Evolutionary conservation across 2,797 vertebrate genomes (phyloP).

Genomic region (Bradypus variegatus): DNA sequence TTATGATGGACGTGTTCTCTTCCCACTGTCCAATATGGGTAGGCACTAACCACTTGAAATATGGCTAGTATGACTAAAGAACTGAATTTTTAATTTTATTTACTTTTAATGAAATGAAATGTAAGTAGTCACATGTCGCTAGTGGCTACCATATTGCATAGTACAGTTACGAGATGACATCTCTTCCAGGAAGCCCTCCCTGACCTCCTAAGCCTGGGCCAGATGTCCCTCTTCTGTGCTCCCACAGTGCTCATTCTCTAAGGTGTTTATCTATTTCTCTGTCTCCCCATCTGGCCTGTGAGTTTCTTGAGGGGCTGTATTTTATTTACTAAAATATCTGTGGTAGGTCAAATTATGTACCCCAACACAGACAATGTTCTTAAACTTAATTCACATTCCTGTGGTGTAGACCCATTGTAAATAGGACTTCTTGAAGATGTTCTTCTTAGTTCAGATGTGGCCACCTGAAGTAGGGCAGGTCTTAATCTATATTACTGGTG

Average conservation of each 20-base stretch:
- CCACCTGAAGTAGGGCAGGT: no score
- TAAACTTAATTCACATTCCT: no score
- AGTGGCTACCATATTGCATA: neutral
- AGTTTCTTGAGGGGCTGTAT: neutral
- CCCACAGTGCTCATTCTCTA: neutral
- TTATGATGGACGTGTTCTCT: neutral
- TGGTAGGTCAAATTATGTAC: no score
- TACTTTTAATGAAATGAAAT: neutral
- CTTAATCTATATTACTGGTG: no score
- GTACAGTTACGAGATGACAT: neutral
- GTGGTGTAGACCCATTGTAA: no score
- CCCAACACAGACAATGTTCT: no score
- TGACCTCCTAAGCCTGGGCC: neutral
- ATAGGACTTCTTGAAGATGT: no score
- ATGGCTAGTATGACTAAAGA: neutral
- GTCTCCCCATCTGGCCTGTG: neutral
- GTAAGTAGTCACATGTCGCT: neutral
- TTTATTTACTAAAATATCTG: neutral
- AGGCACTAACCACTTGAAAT: neutral
- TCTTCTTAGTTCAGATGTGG: no score
- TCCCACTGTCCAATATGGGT: neutral
- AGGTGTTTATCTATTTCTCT: neutral
- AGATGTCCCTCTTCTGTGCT: neutral
- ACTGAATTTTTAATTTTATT: neutral
- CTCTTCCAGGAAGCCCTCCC: slow-evolving; percentile 1